Conservation (phyloP, 2,888 invertebrate species). For the Lasioglossum zephyrum region DNA sequence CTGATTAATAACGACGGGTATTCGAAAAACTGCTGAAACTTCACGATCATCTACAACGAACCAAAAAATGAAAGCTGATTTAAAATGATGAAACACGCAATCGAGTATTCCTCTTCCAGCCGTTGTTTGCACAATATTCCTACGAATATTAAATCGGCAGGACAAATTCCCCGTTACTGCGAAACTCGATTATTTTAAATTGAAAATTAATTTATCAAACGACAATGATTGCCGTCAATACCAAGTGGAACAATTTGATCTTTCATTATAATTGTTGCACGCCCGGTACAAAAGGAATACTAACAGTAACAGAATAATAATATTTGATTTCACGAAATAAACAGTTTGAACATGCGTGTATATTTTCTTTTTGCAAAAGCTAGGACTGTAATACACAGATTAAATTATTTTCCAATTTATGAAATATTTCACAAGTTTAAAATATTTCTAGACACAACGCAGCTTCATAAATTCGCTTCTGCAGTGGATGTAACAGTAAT, state of each 20-base stretch:
- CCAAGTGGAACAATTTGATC: background rate
- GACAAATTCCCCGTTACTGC: background rate
- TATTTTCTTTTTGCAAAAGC: background rate
- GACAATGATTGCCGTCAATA: background rate
- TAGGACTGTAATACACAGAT: background rate
- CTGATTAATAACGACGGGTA: constrained; percentile 22
- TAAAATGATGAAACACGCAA: background rate
- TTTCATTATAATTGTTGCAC: background rate
- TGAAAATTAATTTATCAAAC: background rate
- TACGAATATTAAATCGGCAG: background rate
- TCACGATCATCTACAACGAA: background rate
- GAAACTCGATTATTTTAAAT: background rate
- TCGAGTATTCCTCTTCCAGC: too few species aligned
- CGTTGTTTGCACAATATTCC: background rate
- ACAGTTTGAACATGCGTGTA: background rate
- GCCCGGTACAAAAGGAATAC: background rate
- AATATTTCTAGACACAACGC: background rate
- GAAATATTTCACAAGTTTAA: background rate
- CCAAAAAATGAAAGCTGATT: background rate
- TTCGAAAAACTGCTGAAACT: background rate
- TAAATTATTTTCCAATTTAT: background rate
- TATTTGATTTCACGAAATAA: background rate
- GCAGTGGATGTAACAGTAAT: background rate
- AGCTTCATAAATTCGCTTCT: background rate
- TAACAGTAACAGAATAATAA: background rate